Base-by-base conservation (phyloP, 1,140 invertebrate species). In the Drosophila subpulchrella region DNA sequence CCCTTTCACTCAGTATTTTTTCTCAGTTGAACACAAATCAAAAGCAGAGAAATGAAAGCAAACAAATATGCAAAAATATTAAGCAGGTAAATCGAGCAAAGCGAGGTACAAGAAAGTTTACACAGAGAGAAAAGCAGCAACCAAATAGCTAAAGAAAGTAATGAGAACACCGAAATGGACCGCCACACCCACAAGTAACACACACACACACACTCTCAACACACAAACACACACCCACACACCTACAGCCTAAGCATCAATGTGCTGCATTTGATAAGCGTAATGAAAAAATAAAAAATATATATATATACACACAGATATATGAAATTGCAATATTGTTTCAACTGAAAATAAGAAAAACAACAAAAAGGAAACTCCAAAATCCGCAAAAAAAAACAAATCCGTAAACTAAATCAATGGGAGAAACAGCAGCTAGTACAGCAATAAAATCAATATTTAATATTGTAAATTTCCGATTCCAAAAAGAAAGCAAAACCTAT, bases 391-490 rank as follows among this genome's bases (percentile, higher is more conserved):
- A 70, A 74, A 66, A 74, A 27, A 20, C 53, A 66, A 76, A 82
- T 79, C 55, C 62, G 70, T 54, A 53, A 80, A 70, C 53, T 71
- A 54, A 65, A 61, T 53, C 50, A 55, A 36, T 46, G 72, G 56
- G 34, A 57, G 38, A 42, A 66, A 59, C 48, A 46, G 62, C 55
- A 58, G 62, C 62, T 55, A 59, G 54, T 70, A 53, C 58, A 85
- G 76, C 74, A 81, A 79, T 62, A 68, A 90, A 90, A 90, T 83
- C 86, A 90, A 90, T 90, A 90, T 90, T 68, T 80, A 85, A 90
- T 90, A 90, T 90, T 90, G 86, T 90, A 90, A 73, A 90, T 90
- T 90, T 90, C 86, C 86, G 81, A 90, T 86, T 90, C 81, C 75
- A 88, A 88, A 62, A 84, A 75, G 60, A 58, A 83, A 89, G 66